phyloP scores from a whole-genome alignment of 2,113 vertebrate genomes.

The Nothocercus julius region DNA sequence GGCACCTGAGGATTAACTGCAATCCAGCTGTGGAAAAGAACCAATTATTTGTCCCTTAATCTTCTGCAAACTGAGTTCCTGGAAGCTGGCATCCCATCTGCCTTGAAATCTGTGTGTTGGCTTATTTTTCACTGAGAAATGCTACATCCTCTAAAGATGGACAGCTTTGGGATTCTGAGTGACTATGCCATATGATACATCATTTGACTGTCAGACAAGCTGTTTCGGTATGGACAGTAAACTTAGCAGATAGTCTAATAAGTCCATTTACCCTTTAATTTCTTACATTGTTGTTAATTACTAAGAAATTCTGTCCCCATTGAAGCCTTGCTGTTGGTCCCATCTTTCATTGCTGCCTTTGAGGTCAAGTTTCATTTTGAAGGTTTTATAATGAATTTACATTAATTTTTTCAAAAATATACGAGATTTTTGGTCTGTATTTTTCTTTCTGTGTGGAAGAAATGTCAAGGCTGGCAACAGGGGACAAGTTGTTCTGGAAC shows the following conservation, averaged over 20 bases:
- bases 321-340: neutral
- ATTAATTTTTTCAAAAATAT: neutral
- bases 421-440: neutral
- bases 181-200: conserved; percentile 46
- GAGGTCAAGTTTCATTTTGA: neutral
- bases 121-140: conserved; percentile 25
- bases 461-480: neutral
- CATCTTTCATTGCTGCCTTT: neutral
- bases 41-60: conserved; percentile 51
- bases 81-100: conserved; percentile 46
- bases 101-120: conserved; percentile 53
- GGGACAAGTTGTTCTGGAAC: neutral
- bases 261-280: conserved; percentile 29
- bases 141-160: conserved; percentile 8
- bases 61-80: conserved; percentile 35
- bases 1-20: conserved; percentile 25
- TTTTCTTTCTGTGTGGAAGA: neutral
- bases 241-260: conserved; percentile 43
- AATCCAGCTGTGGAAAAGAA: conserved; percentile 55
- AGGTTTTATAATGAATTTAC: neutral
- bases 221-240: conserved; percentile 18
- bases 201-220: conserved; percentile 25
- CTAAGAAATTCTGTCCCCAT: neutral
- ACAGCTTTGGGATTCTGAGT: conserved; percentile 49
- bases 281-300: conserved; percentile 41